phyloP scores from a whole-genome alignment of 2,888 invertebrate species.

The Cybosia mesomella region DNA sequence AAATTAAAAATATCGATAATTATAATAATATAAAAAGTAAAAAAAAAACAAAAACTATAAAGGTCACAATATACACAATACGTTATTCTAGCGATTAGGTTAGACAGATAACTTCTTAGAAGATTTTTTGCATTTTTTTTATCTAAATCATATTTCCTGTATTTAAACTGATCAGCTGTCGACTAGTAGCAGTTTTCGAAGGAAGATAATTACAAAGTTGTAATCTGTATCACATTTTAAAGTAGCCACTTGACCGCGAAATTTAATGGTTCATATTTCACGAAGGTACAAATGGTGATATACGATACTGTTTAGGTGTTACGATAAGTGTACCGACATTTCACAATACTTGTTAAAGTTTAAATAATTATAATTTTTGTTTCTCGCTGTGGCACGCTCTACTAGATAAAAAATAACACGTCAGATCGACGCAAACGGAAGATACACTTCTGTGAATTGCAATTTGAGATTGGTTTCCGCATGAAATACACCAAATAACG shows the following conservation, averaged over 20 bases:
- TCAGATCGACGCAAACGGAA: constrained; percentile 68
- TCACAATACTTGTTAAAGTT: constrained; percentile 39
- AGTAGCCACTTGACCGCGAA: constrained; percentile 77
- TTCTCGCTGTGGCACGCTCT: constrained; percentile 38
- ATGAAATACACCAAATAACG: constrained; percentile 77
- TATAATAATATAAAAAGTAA: too few relatives aligned
- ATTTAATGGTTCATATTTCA: constrained; percentile 68
- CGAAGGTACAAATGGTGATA: constrained; percentile 71
- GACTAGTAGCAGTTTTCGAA: constrained; percentile 55
- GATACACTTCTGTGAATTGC: constrained; percentile 73
- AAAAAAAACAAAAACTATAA: background rate
- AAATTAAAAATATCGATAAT: too few relatives aligned
- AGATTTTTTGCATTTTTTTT: constrained; percentile 5
- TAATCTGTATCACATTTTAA: constrained; percentile 60
- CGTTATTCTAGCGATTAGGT: background rate
- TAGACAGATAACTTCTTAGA: background rate
- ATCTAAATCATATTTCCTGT: constrained; percentile 7
- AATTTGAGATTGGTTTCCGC: constrained; percentile 86
- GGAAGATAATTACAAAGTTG: constrained; percentile 69
- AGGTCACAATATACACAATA: too few relatives aligned
- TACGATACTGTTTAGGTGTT: constrained; percentile 60
- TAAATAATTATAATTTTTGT: constrained; percentile 42
- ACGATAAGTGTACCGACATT: constrained; percentile 26
- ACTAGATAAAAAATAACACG: constrained; percentile 38
- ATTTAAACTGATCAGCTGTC: constrained; percentile 61